Base-by-base conservation (phyloP, 2,888 invertebrate species). In the Xiphydria camelus region DNA sequence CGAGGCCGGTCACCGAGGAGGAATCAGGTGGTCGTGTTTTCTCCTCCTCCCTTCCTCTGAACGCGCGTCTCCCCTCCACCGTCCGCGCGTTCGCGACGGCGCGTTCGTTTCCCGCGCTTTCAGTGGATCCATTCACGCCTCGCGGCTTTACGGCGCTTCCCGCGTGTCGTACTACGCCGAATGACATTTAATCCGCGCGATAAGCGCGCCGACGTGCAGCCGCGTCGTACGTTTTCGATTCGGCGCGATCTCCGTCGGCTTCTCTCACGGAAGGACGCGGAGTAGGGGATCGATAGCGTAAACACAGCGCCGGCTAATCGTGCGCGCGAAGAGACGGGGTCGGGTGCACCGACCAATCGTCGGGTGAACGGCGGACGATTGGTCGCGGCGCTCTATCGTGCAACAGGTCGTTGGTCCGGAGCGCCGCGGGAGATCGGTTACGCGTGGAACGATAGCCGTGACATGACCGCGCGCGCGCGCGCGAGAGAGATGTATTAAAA, bases 321-420 rank as follows among this genome's bases (percentile, higher is more conserved):
- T n/a, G n/a, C n/a, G n/a, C n/a, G n/a, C 34, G 35, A 38, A 25
- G 7, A 35, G 19, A n/a, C 23, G 23, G 7, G 23, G 19, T 40
- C 17, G 12, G 17, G 35, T 33, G 12, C 20, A 26, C 23, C 43
- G 51, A 25, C 52, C 49, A 52, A 51, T 58, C 51, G 53, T 36
- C 15, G 10, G 34, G 42, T 45, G 47, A 48, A 46, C 47, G 45
- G 41, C 51, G 35, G 51, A 44, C 44, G 58, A 61, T 62, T 51
- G 57, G 47, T 40, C 42, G 45, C 45, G 47, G 34, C 39, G 10
- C 41, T 7, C 43, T 35, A 46, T 50, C 52, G 54, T 50, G 66
- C 69, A 68, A 68, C 69, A 68, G 66, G 69, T 68, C 64, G 69
- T 58, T 59, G n/a, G n/a, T n/a, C n/a, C n/a, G n/a, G n/a, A n/a